Base-by-base conservation (phyloP, 2,113 vertebrate genomes). In the Hassar affinis region DNA sequence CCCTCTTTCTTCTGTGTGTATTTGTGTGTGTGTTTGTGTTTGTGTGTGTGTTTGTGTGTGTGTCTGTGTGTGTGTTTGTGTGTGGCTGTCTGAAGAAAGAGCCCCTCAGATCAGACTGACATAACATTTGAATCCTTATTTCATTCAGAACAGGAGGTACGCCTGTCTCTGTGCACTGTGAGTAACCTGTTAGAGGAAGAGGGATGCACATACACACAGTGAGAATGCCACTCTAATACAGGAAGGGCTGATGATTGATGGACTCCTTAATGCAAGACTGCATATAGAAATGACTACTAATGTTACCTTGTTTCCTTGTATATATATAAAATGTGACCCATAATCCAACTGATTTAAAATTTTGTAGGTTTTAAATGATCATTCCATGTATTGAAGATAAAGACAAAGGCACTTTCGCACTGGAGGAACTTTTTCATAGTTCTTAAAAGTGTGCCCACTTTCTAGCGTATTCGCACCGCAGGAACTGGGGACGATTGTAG, bases 31-130 rank as follows among this genome's bases (percentile, higher is more conserved):
- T 2, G 69, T 71, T 4, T 25, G 66, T 22, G 66, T 69, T 7
- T 42, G 62, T 38, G 64, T 4, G 35, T 56, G 9, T 62, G 54
- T n/a, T n/a, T n/a, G n/a, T 56, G 52, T 80, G 17, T 79, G 25
- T 38, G 9, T 78, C 11, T n/a, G 33, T 61, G 77, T 77, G 27
- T 51, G 47, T 2, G 69, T 71, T 4, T 25, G 66, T 22, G 66
- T 69, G 64, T 4, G 35, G 45, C 6, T 62, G 54, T 54, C 17
- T 47, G 18, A 57, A 80, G 18, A 9, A 25, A 72, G 66, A 35
- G 38, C 22, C 59, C 66, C 18, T 85, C 59, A 57, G 69, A 81
- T 85, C 78, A 85, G 78, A 72, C 57, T 76, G 57, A 56, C 59
- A 51, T n/a, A 66, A 42, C 9, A 66, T 27, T n/a, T 54, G 30